These are phyloP conservation scores for Trissoscelio sp. DNA, from an alignment of 2,888 invertebrate genomes.

Conservation along the genomic window DNA sequence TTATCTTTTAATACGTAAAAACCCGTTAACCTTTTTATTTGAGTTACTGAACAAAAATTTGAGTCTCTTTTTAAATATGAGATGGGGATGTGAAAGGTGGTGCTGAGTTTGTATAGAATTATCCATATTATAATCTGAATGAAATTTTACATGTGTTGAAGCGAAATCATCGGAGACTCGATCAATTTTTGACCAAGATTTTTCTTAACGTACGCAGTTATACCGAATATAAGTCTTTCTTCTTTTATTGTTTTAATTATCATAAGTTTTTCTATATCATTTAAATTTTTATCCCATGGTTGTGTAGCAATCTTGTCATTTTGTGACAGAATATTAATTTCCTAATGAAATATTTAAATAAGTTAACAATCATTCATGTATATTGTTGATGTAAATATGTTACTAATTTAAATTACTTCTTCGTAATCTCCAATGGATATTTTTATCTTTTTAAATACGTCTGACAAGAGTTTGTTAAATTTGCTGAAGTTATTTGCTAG, in stretches of 20 bases:
- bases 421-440: slow-evolving; percentile 86
- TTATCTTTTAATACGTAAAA: too few species aligned
- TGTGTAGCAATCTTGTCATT: slow-evolving; percentile 78
- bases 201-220: slow-evolving; percentile 90
- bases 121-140: too few species aligned
- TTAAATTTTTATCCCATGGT: slow-evolving; percentile 87
- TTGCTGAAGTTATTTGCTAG: slow-evolving; percentile 85
- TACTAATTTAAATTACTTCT: slow-evolving; percentile 85
- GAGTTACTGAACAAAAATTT: too few species aligned
- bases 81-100: too few species aligned
- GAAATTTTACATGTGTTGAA: slow-evolving; percentile 86
- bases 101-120: too few species aligned
- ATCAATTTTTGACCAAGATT: slow-evolving; percentile 92
- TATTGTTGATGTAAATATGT: too few species aligned
- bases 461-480: slow-evolving; percentile 85
- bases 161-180: slow-evolving; percentile 91
- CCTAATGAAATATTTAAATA: slow-evolving; percentile 81
- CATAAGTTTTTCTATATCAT: slow-evolving; percentile 92
- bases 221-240: slow-evolving; percentile 92
- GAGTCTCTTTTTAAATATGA: too few species aligned
- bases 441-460: slow-evolving; percentile 85
- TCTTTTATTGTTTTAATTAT: slow-evolving; percentile 90
- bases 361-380: too few species aligned
- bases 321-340: slow-evolving; percentile 85
- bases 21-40: too few species aligned